Evolutionary conservation across 2,888 invertebrate genomes (phyloP).

Genomic region (Ypsolopha sequella): DNA sequence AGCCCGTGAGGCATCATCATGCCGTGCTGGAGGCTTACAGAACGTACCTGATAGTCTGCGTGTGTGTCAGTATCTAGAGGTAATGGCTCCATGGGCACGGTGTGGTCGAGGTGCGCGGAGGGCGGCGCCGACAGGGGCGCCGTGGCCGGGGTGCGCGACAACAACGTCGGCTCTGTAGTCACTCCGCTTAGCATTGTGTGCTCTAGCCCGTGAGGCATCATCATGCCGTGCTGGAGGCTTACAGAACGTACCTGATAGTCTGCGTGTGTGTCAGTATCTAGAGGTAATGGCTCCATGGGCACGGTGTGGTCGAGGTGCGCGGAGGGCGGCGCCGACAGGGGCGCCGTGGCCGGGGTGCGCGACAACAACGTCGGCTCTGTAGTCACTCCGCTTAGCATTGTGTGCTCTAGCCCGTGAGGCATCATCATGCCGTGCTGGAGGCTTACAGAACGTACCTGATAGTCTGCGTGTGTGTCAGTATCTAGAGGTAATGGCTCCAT

Average conservation of each 20-base stretch:
- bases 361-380: neutral
- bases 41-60: neutral
- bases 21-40: too few species aligned
- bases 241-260: conserved; percentile 45
- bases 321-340: conserved; percentile 4
- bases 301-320: conserved; percentile 22
- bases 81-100: too few species aligned
- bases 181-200: neutral
- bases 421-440: neutral
- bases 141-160: neutral
- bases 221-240: neutral
- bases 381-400: neutral
- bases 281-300: conserved; percentile 36
- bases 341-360: neutral
- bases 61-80: neutral
- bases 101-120: too few species aligned
- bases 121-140: neutral
- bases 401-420: neutral
- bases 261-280: conserved; percentile 28
- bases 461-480: conserved; percentile 33
- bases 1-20: too few species aligned
- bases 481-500: conserved; percentile 38
- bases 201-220: neutral
- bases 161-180: neutral
- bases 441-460: conserved; percentile 36